Evolutionary conservation across 2,888 invertebrate species (phyloP).

Genomic region (Drosophila acutilabella): DNA sequence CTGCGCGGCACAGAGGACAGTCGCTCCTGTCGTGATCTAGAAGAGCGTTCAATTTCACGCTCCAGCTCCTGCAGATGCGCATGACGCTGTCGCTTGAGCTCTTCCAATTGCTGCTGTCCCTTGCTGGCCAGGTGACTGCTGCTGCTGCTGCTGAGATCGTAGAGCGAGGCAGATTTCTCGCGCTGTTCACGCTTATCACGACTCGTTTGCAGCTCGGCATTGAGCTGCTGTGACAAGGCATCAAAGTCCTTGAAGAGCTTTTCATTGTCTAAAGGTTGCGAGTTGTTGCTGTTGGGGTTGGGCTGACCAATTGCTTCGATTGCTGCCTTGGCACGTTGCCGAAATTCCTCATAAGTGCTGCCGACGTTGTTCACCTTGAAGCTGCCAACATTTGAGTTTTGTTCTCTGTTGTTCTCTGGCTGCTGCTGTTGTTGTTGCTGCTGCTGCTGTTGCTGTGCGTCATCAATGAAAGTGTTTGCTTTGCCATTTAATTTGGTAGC

Average conservation of each 20-base stretch:
- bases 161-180: conserved; percentile 77
- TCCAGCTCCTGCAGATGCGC: conserved; percentile 80
- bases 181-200: conserved; percentile 73
- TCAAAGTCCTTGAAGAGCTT: conserved; percentile 85
- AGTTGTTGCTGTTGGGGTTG: conserved; percentile 27
- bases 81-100: conserved; percentile 74
- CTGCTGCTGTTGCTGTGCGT: conserved; percentile 44
- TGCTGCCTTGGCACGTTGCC: conserved; percentile 84
- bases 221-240: conserved; percentile 82
- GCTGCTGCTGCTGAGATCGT: conserved; percentile 72
- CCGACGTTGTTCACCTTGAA: conserved; percentile 54
- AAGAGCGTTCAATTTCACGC: conserved; percentile 77
- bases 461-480: conserved; percentile 63
- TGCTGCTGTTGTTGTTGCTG: conserved; percentile 20
- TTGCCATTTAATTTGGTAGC: conserved; percentile 83
- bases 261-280: conserved; percentile 77
- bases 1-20: conserved; percentile 61
- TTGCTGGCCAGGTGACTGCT: conserved; percentile 12
- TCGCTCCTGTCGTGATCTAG: conserved; percentile 66
- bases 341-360: conserved; percentile 83
- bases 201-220: conserved; percentile 80
- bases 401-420: conserved; percentile 24
- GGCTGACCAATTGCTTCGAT: conserved; percentile 65
- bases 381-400: conserved; percentile 30
- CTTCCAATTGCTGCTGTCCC: conserved; percentile 61